Evolutionary conservation across 2,797 vertebrate species (phyloP), one percentile per base, ranked within the genome.

Genomic region (Catostomus latipinnis): DNA sequence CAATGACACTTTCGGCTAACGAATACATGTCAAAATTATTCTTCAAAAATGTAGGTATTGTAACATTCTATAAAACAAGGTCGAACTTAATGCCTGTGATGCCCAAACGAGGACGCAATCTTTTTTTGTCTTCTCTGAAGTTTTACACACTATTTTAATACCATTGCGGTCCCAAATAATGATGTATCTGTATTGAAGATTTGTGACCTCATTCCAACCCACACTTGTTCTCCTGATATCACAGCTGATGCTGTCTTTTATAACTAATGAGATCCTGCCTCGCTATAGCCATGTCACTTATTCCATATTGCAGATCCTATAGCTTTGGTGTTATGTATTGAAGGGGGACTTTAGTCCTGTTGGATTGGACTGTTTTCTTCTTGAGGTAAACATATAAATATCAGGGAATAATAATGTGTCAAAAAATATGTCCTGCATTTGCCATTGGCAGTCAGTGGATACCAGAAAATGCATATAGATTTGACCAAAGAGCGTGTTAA

Each of bases 311-410:
- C 48, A 7, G 2, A 8, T n/a, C 14, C 52, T 45, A 6, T 45
- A 14, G 65, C 14, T 8, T 45, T 7, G 6, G 60, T 13, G 22
- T 62, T 10, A 11, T 12, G 1, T 13, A 22, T 43, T 62, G 60
- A 62, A 43, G 13, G 13, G 22, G 34, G 34, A 34, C 34, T 34
- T 34, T 34, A 81, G 67, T 69, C 71, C 62, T 76, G 66, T 54
- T 67, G 74, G 65, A 70, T 71, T 71, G 76, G 57, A 52, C 34
- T 46, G 71, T 85, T 82, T 87, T 87, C 87, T 81, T 71, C 70
- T 84, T 84, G 34, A 80, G 46, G 49, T 50, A 70, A 54, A 34
- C 13, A 4, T 34, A 3, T 4, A 1, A 2, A 22, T 34, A 34
- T 34, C 34, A 4, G 34, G 34, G 34, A 4, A 34, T 34, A 34